These are phyloP conservation scores for Apeltes quadracus DNA, from an alignment of 2,113 vertebrate genomes.

Conservation along the genomic window DNA sequence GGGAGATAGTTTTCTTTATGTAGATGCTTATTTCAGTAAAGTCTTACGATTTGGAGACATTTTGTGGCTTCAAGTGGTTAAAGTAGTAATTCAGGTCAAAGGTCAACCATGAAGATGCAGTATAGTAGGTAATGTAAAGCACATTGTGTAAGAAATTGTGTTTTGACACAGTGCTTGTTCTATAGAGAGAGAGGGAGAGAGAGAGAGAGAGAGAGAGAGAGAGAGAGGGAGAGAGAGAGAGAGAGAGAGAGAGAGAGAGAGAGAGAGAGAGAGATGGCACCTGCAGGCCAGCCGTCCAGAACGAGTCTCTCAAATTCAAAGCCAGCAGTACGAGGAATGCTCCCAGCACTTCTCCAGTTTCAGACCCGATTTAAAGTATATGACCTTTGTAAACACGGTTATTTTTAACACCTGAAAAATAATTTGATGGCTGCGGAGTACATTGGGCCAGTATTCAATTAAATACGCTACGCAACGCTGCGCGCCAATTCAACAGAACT, in stretches of 20 bases:
- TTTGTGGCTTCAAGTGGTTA: conserved; percentile 34
- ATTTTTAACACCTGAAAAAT: conserved; percentile 54
- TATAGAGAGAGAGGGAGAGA: too few species aligned
- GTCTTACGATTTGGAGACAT: conserved; percentile 29
- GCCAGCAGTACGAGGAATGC: conserved; percentile 40
- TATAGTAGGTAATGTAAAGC: neutral
- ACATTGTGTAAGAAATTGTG: conserved; percentile 16
- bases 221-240: too few species aligned
- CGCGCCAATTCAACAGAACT: neutral
- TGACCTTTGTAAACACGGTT: conserved; percentile 57
- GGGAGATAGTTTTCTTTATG: conserved; percentile 53
- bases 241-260: too few species aligned
- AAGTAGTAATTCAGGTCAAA: conserved; percentile 28
- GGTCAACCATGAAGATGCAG: conserved; percentile 25
- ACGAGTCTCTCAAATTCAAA: conserved; percentile 42
- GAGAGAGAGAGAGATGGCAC: conserved; percentile 7
- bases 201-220: too few species aligned
- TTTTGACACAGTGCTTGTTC: conserved; percentile 13
- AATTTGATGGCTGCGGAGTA: conserved; percentile 8
- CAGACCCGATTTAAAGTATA: conserved; percentile 47
- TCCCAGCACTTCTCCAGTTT: conserved; percentile 43
- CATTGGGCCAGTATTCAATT: neutral
- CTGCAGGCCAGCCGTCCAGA: conserved; percentile 5
- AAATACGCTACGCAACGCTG: neutral
- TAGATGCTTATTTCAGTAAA: conserved; percentile 37